A percentile compares a stretch with the other conserved stretches of the same genome.
These are phyloP conservation scores for Micronycteris hirsuta DNA, from an alignment of 2,113 vertebrate species.

Conservation along the genomic window DNA sequence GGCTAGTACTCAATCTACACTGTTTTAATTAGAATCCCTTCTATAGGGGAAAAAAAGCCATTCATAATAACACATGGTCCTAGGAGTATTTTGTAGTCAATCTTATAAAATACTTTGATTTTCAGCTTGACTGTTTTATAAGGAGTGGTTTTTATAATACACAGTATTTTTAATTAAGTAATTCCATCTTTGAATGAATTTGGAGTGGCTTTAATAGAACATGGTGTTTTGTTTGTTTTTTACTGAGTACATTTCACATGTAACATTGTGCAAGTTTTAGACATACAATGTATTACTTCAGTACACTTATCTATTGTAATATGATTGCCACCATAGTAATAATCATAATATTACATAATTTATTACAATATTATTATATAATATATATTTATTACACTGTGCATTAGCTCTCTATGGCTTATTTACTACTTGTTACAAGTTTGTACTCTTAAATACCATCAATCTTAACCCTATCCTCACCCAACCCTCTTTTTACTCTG, in stretches of 20 bases:
- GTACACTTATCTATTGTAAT: neutral
- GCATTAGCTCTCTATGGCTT: too few relatives aligned
- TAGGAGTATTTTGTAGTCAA: constrained; percentile 70
- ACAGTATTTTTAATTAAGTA: constrained; percentile 80
- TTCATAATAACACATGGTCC: neutral
- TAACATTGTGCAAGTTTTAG: neutral
- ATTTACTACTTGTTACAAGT: neutral
- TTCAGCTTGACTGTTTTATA: constrained; percentile 75
- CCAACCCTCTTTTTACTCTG: neutral
- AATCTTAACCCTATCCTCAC: neutral
- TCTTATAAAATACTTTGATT: constrained; percentile 78
- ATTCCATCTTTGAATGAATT: constrained; percentile 82
- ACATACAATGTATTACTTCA: neutral
- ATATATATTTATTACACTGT: neutral
- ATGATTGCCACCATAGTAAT: neutral
- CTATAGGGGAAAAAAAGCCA: neutral
- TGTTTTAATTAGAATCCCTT: neutral
- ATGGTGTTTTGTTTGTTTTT: neutral
- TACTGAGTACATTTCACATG: neutral
- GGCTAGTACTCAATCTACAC: neutral
- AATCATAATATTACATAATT: neutral
- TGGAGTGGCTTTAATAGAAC: constrained; percentile 72
- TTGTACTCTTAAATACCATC: neutral
- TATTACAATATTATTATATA: neutral
- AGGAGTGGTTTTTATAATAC: constrained; percentile 76